phyloP scores from a whole-genome alignment of 2,888 invertebrate genomes.

The Micropterix aruncella region DNA sequence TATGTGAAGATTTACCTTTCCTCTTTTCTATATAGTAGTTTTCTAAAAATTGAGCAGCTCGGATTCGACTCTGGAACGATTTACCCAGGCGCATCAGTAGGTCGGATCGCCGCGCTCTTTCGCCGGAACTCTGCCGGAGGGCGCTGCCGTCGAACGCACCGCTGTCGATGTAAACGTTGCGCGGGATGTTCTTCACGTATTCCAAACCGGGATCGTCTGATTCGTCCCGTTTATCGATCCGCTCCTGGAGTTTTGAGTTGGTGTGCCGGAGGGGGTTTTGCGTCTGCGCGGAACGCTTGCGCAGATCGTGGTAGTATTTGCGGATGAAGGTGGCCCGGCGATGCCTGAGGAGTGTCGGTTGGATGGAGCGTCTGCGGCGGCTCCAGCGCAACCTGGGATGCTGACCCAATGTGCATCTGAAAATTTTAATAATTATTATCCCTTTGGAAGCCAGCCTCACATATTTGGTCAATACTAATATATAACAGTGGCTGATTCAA shows the following conservation, averaged over 20 bases:
- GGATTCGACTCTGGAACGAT: neutral
- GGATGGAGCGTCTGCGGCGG: conserved; percentile 44
- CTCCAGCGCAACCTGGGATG: conserved; percentile 81
- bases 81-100: neutral
- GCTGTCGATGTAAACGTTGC: neutral
- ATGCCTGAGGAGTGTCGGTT: conserved; percentile 24
- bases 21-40: neutral
- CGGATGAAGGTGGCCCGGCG: conserved; percentile 27
- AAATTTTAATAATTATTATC: conserved; percentile 1
- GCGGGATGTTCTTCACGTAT: neutral
- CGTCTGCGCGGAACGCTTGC: conserved; percentile 5
- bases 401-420: conserved; percentile 66
- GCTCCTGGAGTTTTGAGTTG: neutral
- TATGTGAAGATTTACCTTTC: neutral
- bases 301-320: conserved; percentile 28
- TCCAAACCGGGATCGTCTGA: neutral
- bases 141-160: neutral
- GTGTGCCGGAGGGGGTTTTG: neutral
- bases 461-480: conserved; percentile 5
- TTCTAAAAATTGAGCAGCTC: neutral
- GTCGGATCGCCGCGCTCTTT: neutral
- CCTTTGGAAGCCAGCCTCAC: too few relatives aligned
- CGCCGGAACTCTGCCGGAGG: neutral
- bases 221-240: neutral
- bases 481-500: too few relatives aligned